phyloP scores from a whole-genome alignment of 1,140 invertebrate species.

The Nasonia vitripennis region DNA sequence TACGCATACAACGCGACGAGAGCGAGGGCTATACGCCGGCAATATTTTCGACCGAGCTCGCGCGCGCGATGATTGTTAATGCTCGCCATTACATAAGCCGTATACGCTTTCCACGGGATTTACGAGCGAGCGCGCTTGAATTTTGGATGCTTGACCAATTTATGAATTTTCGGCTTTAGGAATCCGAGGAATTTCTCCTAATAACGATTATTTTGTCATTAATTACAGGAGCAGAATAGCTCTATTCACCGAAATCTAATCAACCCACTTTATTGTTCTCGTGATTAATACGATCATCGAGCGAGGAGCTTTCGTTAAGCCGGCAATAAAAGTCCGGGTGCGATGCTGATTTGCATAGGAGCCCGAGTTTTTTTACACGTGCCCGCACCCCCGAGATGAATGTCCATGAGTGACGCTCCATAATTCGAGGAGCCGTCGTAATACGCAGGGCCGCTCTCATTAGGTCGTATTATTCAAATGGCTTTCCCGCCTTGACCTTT shows the following conservation, averaged over 20 bases:
- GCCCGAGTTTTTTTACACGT: conserved; percentile 17
- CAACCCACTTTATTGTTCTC: neutral
- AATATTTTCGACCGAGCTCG: neutral
- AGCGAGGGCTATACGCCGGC: neutral
- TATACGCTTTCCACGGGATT: no score
- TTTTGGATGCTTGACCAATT: no score
- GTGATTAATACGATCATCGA: neutral
- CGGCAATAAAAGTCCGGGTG: conserved; percentile 1
- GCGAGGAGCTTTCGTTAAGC: neutral
- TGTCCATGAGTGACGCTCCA: conserved; percentile 20
- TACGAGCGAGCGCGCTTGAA: no score
- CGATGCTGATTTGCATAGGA: conserved; percentile 34
- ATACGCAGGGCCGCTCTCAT: conserved; percentile 49
- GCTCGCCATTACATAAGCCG: neutral
- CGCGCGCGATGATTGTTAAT: neutral
- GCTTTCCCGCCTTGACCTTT: conserved; percentile 51
- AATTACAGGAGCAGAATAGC: no score
- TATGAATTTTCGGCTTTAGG: no score
- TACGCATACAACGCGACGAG: neutral
- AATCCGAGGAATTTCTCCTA: no score
- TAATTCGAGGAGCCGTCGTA: conserved; percentile 26
- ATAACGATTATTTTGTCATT: no score
- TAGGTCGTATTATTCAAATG: conserved; percentile 60
- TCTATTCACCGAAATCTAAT: no score
- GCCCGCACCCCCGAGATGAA: neutral